These are phyloP conservation scores for Parauchenoglanis punctatus DNA, from an alignment of 2,797 vertebrate genomes.

Conservation along the genomic window DNA sequence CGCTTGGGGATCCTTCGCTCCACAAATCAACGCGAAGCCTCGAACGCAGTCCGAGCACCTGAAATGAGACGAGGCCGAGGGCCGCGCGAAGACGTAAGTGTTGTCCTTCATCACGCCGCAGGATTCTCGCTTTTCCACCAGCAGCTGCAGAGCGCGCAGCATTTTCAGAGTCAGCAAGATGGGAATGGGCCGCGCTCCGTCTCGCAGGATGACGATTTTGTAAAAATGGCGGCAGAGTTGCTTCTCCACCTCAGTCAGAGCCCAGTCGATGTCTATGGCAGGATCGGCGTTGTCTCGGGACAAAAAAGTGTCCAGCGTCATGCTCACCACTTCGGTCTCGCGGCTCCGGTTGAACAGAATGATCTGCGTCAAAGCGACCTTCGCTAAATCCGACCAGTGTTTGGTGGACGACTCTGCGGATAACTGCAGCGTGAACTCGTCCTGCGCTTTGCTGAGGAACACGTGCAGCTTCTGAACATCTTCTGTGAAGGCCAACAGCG, in stretches of 20 bases:
- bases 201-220: conserved; percentile 45
- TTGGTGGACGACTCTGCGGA: conserved; percentile 34
- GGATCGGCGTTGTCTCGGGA: conserved; percentile 45
- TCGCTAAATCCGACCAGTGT: conserved; percentile 45
- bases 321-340: conserved; percentile 43
- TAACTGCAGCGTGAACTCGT: conserved; percentile 26
- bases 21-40: conserved; percentile 17
- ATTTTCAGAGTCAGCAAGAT: conserved; percentile 46
- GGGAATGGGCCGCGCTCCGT: conserved; percentile 39
- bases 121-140: conserved; percentile 41
- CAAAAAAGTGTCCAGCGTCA: conserved; percentile 38
- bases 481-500: conserved; percentile 37
- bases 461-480: conserved; percentile 46
- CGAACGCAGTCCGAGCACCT: conserved; percentile 42
- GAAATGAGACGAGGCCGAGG: conserved; percentile 39
- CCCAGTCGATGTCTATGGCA: conserved; percentile 50
- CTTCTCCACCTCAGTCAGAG: conserved; percentile 48
- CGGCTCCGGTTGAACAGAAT: conserved; percentile 50
- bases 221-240: conserved; percentile 49
- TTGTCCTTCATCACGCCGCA: conserved; percentile 49
- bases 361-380: conserved; percentile 39
- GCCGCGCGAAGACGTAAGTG: conserved; percentile 43
- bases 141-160: conserved; percentile 39
- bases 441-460: conserved; percentile 40
- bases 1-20: conserved; percentile 33